phyloP scores from a whole-genome alignment of 2,888 invertebrate genomes.

The Eledone cirrhosa region DNA sequence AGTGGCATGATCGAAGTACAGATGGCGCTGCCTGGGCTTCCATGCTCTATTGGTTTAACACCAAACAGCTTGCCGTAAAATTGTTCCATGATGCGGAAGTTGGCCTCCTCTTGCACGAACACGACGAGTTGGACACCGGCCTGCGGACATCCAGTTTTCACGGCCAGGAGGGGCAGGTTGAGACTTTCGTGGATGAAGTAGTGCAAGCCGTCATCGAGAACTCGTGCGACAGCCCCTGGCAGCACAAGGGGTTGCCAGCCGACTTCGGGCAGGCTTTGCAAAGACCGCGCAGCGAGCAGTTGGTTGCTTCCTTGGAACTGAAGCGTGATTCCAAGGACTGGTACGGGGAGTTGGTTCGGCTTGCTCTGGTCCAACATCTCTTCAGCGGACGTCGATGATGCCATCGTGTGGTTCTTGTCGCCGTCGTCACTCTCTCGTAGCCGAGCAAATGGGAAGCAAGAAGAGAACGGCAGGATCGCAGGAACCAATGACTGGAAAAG shows the following conservation, averaged over 20 bases:
- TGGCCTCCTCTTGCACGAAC: conserved; percentile 31
- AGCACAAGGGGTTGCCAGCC: conserved; percentile 31
- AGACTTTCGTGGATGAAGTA: conserved; percentile 31
- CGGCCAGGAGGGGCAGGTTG: conserved; percentile 32
- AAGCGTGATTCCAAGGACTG: conserved; percentile 30
- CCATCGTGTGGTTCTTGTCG: conserved; percentile 28
- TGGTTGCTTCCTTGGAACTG: conserved; percentile 33
- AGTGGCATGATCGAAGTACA: conserved; percentile 31
- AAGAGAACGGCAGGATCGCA: conserved; percentile 31
- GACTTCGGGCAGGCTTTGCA: conserved; percentile 29
- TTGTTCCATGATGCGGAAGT: conserved; percentile 32
- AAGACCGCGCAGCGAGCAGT: conserved; percentile 27
- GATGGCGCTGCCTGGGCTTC: neutral
- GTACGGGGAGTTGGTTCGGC: conserved; percentile 22
- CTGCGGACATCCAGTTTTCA: conserved; percentile 32
- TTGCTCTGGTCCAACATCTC: conserved; percentile 14
- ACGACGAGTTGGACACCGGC: conserved; percentile 33
- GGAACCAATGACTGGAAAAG: conserved; percentile 31
- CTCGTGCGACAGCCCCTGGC: conserved; percentile 29
- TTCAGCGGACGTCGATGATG: conserved; percentile 25
- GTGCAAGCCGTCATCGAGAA: conserved; percentile 30
- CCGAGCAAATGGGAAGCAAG: conserved; percentile 28
- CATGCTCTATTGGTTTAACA: conserved; percentile 29
- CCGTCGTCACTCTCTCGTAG: conserved; percentile 30
- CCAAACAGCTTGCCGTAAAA: conserved; percentile 32